Evolutionary conservation across 2,888 invertebrate genomes (phyloP).

Genomic region (Adelphocoris suturalis): DNA sequence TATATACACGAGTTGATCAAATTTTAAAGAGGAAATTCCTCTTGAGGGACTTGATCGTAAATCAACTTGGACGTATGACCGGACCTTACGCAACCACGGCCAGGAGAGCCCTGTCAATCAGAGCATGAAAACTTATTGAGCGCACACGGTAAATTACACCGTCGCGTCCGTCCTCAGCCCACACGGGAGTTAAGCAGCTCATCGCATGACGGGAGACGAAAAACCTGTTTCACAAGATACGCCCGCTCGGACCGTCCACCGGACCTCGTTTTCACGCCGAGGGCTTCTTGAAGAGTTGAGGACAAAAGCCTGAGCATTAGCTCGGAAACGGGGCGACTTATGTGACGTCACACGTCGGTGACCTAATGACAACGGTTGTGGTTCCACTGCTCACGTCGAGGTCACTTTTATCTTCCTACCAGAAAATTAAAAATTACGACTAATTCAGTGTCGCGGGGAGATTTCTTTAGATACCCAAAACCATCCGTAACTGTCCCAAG

Average conservation of each 20-base stretch:
- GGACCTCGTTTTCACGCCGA: slow-evolving; percentile 25
- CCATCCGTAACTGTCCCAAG: too few species aligned
- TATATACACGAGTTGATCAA: too few species aligned
- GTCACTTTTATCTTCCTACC: not conserved
- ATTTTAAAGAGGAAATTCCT: not conserved
- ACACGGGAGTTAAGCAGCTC: slow-evolving; percentile 16
- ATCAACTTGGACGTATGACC: not conserved
- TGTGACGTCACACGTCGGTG: slow-evolving; percentile 38
- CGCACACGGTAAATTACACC: slow-evolving; percentile 30
- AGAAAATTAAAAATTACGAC: slow-evolving; percentile 18
- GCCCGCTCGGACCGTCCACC: not conserved
- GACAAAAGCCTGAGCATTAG: slow-evolving; percentile 27
- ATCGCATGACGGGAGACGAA: slow-evolving; percentile 39
- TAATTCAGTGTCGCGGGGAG: not conserved
- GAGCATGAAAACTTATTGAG: slow-evolving; percentile 49
- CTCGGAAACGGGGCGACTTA: not conserved
- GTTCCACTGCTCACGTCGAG: not conserved
- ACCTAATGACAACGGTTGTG: slow-evolving; percentile 46
- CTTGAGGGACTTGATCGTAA: not conserved
- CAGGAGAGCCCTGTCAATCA: slow-evolving; percentile 14
- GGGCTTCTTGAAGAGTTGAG: not conserved
- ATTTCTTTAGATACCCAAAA: too few species aligned
- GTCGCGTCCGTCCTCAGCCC: slow-evolving; percentile 5
- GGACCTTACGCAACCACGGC: not conserved
- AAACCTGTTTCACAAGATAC: slow-evolving; percentile 13